Percentiles rank a stretch among this genome's conserved stretches.
Conservation (phyloP, 2,113 vertebrate genomes). For the Cyanoramphus novaezelandiae region DNA sequence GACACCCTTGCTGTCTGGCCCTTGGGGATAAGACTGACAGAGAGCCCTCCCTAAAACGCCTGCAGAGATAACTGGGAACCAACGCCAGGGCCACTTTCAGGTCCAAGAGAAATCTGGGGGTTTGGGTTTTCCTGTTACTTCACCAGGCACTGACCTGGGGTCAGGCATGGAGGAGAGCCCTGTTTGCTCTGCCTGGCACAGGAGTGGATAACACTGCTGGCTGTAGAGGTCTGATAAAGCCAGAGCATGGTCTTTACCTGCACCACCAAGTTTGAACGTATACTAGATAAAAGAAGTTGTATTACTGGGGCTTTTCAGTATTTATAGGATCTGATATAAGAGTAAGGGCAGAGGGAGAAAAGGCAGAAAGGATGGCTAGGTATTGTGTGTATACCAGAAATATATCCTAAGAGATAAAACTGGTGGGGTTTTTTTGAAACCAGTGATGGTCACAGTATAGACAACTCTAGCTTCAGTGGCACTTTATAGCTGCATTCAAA, state of each 20-base stretch:
- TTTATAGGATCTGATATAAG: background rate
- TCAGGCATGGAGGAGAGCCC: rapidly evolving
- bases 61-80: rapidly evolving
- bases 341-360: background rate
- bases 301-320: background rate
- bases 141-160: rapidly evolving
- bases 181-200: rapidly evolving
- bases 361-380: background rate
- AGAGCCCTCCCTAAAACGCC: background rate
- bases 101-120: background rate
- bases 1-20: rapidly evolving
- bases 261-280: background rate
- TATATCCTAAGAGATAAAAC: background rate
- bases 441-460: rapidly evolving
- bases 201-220: rapidly evolving
- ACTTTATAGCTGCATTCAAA: background rate
- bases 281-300: background rate
- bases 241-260: background rate
- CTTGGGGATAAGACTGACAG: too few species aligned
- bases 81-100: background rate
- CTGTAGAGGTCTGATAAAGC: background rate
- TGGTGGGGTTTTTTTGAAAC: background rate
- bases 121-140: background rate
- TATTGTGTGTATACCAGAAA: background rate
- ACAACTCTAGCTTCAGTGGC: background rate